Evolutionary conservation across 2,888 invertebrate genomes (phyloP).

Genomic region (Theretra japonica): DNA sequence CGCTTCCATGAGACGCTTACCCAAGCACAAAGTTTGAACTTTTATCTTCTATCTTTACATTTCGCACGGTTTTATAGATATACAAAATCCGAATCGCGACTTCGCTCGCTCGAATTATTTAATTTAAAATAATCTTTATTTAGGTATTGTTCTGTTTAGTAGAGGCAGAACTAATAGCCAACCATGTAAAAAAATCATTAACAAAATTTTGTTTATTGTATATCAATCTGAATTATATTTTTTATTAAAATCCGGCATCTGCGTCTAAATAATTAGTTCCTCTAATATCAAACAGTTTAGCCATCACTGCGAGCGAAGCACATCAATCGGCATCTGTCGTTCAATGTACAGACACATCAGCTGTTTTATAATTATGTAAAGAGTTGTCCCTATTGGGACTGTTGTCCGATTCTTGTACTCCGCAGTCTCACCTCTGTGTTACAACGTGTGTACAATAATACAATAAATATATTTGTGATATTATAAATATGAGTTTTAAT

Average conservation of each 20-base stretch:
- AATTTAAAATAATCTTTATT: no score
- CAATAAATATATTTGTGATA: conserved; percentile 35
- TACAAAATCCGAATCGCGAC: not conserved
- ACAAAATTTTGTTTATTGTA: no score
- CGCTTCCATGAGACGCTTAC: conserved; percentile 1
- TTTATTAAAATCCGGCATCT: not conserved
- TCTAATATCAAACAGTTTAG: not conserved
- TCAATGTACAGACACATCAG: not conserved
- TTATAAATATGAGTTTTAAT: conserved; percentile 24
- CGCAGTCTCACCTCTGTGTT: conserved; percentile 23
- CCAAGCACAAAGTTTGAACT: not conserved
- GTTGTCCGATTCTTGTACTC: conserved; percentile 5
- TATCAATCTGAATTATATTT: not conserved
- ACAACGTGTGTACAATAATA: conserved; percentile 33
- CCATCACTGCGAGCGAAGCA: not conserved
- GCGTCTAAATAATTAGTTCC: not conserved
- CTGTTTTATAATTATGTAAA: conserved; percentile 19
- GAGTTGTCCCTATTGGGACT: conserved; percentile 24
- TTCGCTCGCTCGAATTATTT: not conserved
- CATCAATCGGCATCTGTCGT: not conserved
- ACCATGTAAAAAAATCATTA: no score
- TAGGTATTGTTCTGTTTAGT: no score
- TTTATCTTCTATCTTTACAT: not conserved
- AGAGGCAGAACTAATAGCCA: no score
- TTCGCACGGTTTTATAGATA: not conserved